These are phyloP conservation scores for Lycaena phlaeas DNA, from an alignment of 2,888 invertebrate species.

Conservation along the genomic window DNA sequence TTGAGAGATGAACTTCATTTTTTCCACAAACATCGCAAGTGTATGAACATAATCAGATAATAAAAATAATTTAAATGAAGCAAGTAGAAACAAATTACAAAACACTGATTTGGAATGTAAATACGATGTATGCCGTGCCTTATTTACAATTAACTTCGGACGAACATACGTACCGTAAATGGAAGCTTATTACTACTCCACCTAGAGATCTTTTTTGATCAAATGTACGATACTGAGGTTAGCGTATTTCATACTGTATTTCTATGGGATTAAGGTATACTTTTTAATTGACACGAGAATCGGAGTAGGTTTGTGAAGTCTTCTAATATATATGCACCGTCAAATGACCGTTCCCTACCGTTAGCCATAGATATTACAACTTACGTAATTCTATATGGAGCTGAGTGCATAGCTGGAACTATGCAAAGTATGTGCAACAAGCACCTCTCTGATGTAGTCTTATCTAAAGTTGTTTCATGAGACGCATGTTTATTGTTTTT, in stretches of 20 bases:
- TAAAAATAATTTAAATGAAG: no score
- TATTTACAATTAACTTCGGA: background rate
- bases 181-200: background rate
- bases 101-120: background rate
- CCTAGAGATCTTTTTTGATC: background rate
- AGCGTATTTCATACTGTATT: background rate
- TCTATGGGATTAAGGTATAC: background rate
- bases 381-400: slow-evolving; percentile 16
- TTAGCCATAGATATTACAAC: slow-evolving; percentile 30
- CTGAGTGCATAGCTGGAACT: background rate
- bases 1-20: no score
- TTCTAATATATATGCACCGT: background rate
- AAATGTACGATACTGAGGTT: background rate
- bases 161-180: background rate
- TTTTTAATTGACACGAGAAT: background rate
- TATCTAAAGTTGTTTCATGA: slow-evolving; percentile 3
- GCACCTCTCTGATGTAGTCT: background rate
- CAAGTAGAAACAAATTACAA: background rate
- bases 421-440: slow-evolving; percentile 13
- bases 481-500: background rate
- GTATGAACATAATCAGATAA: no score
- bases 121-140: background rate
- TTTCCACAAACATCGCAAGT: no score
- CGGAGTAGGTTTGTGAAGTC: background rate
- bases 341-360: slow-evolving; percentile 40